Percentiles rank a stretch among this genome's conserved stretches.
Evolutionary conservation across 2,797 vertebrate genomes (phyloP).

Genomic region (Halcyon smyrnensis): DNA sequence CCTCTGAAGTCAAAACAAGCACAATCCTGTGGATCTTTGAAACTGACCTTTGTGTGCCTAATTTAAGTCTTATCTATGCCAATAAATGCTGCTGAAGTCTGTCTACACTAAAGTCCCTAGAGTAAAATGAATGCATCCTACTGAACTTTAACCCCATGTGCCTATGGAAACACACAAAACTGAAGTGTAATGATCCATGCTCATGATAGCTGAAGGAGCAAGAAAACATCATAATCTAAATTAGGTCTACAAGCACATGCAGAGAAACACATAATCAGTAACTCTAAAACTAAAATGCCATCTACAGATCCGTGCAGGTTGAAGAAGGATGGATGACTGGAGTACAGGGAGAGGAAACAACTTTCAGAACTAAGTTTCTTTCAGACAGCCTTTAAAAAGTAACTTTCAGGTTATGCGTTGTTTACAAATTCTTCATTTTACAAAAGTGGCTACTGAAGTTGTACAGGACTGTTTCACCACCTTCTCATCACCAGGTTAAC

Average conservation of each 20-base stretch:
- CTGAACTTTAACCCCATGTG: not conserved
- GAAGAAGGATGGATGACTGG: not conserved
- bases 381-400: not conserved
- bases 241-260: not conserved
- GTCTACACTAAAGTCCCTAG: not conserved
- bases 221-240: not conserved
- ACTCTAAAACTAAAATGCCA: not conserved
- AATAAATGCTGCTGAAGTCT: not conserved
- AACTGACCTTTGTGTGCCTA: not conserved
- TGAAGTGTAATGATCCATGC: not conserved
- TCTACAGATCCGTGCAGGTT: not conserved
- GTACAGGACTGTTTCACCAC: not conserved
- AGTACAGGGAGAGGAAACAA: not conserved
- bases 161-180: not conserved
- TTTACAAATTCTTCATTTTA: not conserved
- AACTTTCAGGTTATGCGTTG: not conserved
- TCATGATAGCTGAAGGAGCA: not conserved
- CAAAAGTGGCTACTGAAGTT: not conserved
- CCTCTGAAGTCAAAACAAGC: not conserved
- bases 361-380: not conserved
- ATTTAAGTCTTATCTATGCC: not conserved
- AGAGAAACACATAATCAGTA: not conserved
- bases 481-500: not conserved
- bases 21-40: not conserved
- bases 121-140: not conserved